Conservation (phyloP, 2,113 vertebrate species). For the Illadopsis cleaveri region DNA sequence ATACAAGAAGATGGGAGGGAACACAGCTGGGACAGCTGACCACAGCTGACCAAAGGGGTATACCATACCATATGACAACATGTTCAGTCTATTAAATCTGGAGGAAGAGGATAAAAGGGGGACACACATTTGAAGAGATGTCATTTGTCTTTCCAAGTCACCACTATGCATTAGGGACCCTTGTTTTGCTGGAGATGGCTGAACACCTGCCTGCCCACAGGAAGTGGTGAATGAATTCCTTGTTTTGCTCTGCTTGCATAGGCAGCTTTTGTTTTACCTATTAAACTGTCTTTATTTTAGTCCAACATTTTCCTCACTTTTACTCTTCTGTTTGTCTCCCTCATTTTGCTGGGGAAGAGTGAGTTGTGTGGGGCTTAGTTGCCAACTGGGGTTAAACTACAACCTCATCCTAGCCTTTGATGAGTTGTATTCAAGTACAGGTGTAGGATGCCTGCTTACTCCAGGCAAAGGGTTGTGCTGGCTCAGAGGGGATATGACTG, state of each 20-base stretch:
- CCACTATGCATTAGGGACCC: background rate
- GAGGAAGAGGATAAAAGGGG: background rate
- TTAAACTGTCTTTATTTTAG: background rate
- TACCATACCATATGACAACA: background rate
- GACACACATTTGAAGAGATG: background rate
- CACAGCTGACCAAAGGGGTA: background rate
- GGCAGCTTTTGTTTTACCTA: background rate
- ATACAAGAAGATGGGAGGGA: background rate
- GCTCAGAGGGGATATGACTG: background rate
- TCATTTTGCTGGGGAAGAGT: background rate
- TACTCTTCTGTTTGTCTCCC: background rate
- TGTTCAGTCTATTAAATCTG: background rate
- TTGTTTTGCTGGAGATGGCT: background rate
- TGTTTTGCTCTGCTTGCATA: background rate
- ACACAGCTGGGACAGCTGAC: background rate
- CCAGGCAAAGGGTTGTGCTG: background rate
- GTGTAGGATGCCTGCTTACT: background rate
- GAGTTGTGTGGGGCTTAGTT: background rate
- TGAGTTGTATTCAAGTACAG: background rate
- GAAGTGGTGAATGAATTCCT: background rate
- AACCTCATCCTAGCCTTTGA: background rate
- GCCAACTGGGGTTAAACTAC: background rate
- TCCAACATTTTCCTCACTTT: background rate
- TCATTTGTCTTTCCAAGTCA: accelerated
- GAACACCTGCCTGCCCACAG: background rate